Evolutionary conservation across 2,888 invertebrate species (phyloP).

Genomic region (Drosophila paranaensis): DNA sequence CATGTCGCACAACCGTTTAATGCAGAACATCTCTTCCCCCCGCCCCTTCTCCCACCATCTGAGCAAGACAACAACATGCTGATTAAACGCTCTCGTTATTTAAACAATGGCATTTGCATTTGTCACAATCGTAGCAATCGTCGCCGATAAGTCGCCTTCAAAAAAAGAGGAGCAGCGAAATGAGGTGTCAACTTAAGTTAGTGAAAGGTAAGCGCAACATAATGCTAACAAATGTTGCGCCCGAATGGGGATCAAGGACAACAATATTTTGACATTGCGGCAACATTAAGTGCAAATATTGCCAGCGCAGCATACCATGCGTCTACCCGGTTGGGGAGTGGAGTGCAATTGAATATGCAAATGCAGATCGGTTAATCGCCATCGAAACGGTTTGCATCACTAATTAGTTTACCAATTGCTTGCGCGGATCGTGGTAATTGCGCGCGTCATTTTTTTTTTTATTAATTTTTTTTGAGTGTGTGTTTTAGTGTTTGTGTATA

Average conservation of each 20-base stretch:
- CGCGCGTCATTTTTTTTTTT: neutral
- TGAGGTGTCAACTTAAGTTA: constrained; percentile 83
- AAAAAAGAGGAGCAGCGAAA: constrained; percentile 42
- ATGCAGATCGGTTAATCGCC: constrained; percentile 10
- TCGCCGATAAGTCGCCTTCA: constrained; percentile 66
- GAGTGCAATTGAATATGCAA: neutral
- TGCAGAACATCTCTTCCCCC: neutral
- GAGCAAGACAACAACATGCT: constrained; percentile 2
- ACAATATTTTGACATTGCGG: constrained; percentile 73
- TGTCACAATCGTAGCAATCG: constrained; percentile 69
- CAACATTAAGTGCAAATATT: constrained; percentile 35
- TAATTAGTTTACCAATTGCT: neutral
- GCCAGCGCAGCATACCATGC: neutral
- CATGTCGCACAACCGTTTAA: neutral
- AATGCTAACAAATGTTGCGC: constrained; percentile 72
- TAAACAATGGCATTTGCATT: constrained; percentile 82
- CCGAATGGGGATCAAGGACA: constrained; percentile 35
- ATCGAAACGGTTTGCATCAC: constrained; percentile 4
- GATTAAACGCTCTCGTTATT: constrained; percentile 69
- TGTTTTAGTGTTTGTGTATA: neutral
- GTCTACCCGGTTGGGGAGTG: neutral
- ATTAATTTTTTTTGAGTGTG: neutral
- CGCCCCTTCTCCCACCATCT: too few species aligned
- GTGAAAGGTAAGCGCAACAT: constrained; percentile 73
- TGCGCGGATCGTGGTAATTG: neutral